These are phyloP conservation scores for Ennomos fuscantarius DNA, from an alignment of 2,888 invertebrate species.

Conservation along the genomic window DNA sequence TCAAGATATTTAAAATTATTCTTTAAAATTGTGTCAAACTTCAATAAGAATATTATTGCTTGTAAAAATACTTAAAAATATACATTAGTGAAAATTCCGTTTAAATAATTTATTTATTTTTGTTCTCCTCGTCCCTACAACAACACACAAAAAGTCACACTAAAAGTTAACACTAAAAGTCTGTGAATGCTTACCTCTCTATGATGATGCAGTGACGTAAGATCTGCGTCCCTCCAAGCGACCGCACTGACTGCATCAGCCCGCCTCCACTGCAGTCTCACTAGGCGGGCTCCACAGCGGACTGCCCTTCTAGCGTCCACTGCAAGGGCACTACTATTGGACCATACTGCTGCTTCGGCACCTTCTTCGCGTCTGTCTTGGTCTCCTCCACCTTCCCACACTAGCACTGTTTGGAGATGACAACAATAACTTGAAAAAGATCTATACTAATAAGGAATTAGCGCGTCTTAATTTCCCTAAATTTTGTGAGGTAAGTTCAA, in stretches of 20 bases:
- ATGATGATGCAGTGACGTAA: constrained; percentile 76
- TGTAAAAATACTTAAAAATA: too few relatives aligned
- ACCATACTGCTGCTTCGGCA: constrained; percentile 78
- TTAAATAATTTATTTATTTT: too few relatives aligned
- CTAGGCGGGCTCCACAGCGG: constrained; percentile 74
- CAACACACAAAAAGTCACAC: constrained; percentile 43
- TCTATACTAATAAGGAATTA: constrained; percentile 36
- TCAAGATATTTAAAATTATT: too few relatives aligned
- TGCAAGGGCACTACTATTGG: constrained; percentile 77
- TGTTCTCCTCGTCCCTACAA: too few relatives aligned
- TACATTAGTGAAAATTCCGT: too few relatives aligned
- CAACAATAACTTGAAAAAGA: constrained; percentile 3
- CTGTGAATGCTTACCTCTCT: constrained; percentile 58
- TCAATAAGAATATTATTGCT: too few relatives aligned
- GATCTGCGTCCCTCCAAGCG: constrained; percentile 77
- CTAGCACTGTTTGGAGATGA: constrained; percentile 58
- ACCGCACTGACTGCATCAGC: constrained; percentile 60
- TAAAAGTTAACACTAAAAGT: constrained; percentile 34
- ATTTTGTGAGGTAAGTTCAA: too few relatives aligned
- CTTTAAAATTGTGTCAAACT: too few relatives aligned
- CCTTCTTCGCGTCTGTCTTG: constrained; percentile 59
- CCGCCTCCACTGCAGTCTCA: constrained; percentile 75
- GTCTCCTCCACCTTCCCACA: constrained; percentile 79
- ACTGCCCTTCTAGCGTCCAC: constrained; percentile 76
- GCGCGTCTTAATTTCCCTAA: too few relatives aligned